These are phyloP conservation scores for Cryptotermes secundus DNA, from an alignment of 1,140 invertebrate genomes.

Conservation along the genomic window DNA sequence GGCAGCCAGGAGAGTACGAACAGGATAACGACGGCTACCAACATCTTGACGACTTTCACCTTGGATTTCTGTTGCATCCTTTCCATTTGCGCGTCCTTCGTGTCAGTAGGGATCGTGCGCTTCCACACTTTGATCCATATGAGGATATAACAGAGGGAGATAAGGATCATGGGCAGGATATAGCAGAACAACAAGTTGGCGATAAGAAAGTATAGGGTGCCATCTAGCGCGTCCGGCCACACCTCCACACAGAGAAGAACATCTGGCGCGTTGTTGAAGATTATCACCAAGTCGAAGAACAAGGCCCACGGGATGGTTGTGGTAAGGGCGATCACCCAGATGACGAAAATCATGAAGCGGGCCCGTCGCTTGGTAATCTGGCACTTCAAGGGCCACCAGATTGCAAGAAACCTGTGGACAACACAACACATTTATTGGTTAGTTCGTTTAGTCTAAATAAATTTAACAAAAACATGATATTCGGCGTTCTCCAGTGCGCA, in stretches of 20 bases:
- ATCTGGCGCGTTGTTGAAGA: slow-evolving; percentile 68
- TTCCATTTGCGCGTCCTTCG: slow-evolving; percentile 88
- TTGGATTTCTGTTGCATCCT: slow-evolving; percentile 89
- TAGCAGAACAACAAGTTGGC: slow-evolving; percentile 90
- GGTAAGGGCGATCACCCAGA: slow-evolving; percentile 83
- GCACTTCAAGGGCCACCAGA: slow-evolving; percentile 90
- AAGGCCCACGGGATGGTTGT: slow-evolving; percentile 87
- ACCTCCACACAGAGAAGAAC: slow-evolving; percentile 76
- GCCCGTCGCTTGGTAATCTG: slow-evolving; percentile 87
- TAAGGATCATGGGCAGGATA: slow-evolving; percentile 87
- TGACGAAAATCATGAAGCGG: slow-evolving; percentile 82
- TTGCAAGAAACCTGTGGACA: slow-evolving; percentile 88
- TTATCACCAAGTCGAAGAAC: slow-evolving; percentile 80
- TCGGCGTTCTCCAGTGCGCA: too few species aligned
- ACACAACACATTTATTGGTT: neutral
- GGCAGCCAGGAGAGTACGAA: slow-evolving; percentile 96
- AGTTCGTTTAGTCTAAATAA: too few species aligned
- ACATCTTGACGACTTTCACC: slow-evolving; percentile 94
- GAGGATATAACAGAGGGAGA: slow-evolving; percentile 87
- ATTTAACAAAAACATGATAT: too few species aligned
- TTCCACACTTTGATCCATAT: slow-evolving; percentile 92
- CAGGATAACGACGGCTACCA: slow-evolving; percentile 89
- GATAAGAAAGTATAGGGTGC: slow-evolving; percentile 82
- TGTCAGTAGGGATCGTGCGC: slow-evolving; percentile 82
- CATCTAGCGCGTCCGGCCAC: slow-evolving; percentile 79